Evolutionary conservation across 2,888 invertebrate species (phyloP).

Genomic region (Formica aserva): DNA sequence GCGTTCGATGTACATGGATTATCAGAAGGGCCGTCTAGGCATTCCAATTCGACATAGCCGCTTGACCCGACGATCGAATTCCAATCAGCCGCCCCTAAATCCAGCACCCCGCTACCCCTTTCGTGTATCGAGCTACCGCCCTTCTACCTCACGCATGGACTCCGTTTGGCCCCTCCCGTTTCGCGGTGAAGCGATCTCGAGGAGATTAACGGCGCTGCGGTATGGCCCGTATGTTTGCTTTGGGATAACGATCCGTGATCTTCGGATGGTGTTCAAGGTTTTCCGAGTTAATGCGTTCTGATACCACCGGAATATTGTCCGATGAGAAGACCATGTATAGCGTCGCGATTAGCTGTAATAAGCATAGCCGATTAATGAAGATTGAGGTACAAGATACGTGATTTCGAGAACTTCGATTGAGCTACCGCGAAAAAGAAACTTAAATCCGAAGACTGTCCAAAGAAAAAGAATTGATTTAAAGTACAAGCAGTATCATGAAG

Average conservation of each 20-base stretch:
- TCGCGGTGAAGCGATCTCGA: slow-evolving; percentile 58
- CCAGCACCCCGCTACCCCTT: slow-evolving; percentile 43
- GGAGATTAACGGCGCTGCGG: slow-evolving; percentile 66
- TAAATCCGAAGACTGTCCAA: neutral
- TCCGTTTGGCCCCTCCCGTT: slow-evolving; percentile 29
- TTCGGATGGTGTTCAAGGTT: slow-evolving; percentile 36
- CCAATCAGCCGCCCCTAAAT: slow-evolving; percentile 77
- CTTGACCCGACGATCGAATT: slow-evolving; percentile 81
- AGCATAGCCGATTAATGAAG: neutral
- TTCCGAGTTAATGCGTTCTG: neutral
- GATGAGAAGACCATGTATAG: slow-evolving; percentile 1
- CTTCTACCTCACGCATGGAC: slow-evolving; percentile 54
- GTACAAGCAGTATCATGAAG: neutral
- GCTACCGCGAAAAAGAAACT: neutral
- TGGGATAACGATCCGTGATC: slow-evolving; percentile 49
- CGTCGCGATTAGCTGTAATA: neutral
- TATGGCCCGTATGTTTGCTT: slow-evolving; percentile 52
- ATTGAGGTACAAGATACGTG: neutral
- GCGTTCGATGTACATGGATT: slow-evolving; percentile 54
- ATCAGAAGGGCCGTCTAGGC: slow-evolving; percentile 73
- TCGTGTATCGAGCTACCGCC: neutral
- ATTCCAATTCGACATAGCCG: slow-evolving; percentile 81
- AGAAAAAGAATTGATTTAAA: neutral
- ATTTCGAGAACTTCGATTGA: neutral
- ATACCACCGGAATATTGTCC: neutral